Evolutionary conservation across 2,797 vertebrate species (phyloP), one percentile per base, ranked within the genome.

Genomic region (Anabacerthia variegaticeps): DNA sequence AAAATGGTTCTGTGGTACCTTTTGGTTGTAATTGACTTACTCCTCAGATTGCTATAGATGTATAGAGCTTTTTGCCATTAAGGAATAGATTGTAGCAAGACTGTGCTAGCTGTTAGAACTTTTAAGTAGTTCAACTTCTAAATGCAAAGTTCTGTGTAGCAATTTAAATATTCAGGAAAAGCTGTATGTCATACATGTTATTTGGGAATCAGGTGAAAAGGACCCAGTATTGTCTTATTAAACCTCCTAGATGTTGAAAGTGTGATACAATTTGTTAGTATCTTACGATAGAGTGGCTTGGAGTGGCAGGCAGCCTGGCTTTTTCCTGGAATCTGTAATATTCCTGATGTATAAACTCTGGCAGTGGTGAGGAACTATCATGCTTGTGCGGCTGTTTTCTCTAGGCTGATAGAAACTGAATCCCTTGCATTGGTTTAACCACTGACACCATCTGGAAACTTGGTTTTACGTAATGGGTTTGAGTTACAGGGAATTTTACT

Each of bases 301-400:
- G 63, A 72, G 68, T 34, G 56, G 37, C 28, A 51, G 56, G 37
- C 28, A 54, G 36, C 62, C 34, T 66, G 10, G 2, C 4, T 0
- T 15, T 91, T 69, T 48, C 52, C 55, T 52, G 72, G 14, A 32
- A n/a, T 39, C 22, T 36, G 17, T 32, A 22, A 28, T 27, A 3
- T 1, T 5, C 34, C 30, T 22, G 22, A n/a, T 27, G 22, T 9
- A 34, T 52, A 67, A 71, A 54, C 17, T 44, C 43, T 39, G 37
- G 32, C 23, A 49, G 30, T 23, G 37, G 32, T n/a, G 51, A 62
- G 30, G n/a, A 51, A 6, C 9, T 14, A 2, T 14, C 1, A 0
- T 10, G 30, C 3, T 18, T 51, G 1, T 1, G n/a, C 1, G 3
- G 59, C 0, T 27, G 7, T 23, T 7, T 56, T 68, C 27, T 74